Base-by-base conservation (phyloP, 2,797 vertebrate species). In the Coracias cyanogaster region DNA sequence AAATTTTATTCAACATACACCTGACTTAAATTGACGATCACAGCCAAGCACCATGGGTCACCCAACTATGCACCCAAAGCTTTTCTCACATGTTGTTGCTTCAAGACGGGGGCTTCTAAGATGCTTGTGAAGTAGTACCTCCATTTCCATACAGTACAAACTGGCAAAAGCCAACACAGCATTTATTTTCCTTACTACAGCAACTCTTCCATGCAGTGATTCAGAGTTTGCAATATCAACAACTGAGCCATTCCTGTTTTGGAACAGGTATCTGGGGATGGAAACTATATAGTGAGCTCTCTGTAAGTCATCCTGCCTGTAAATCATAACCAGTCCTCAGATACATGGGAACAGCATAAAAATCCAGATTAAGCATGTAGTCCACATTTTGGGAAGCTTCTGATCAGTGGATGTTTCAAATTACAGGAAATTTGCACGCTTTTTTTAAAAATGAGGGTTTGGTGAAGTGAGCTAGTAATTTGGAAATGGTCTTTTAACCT, bases 401-500 rank as follows among this genome's bases (percentile, higher is more conserved):
- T 86, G 61, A 85, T 1, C 5, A 17, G 28, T 3, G 10, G 9
- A 22, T 78, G 41, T 72, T 91, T 76, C 16, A 82, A 92, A 93
- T 82, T 35, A 48, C 3, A 87, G 35, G 60, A 66, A 72, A 79
- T 80, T 26, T 67, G 1, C 10, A 26, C 54, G 5, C 3, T 29
- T 41, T 45, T 77, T 67, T n/a, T 3, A 31, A 21, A 49, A 81
- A 33, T 41, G 18, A 22, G 15, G 17, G 18, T 21, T 81, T 67
- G 9, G 6, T 76, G 33, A 64, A 29, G 16, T 25, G 17, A 87
- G 39, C 17, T 74, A 52, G 25, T 70, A 0, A 61, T 73, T 93
- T 84, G 78, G 16, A 92, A 74, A 61, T 24, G 46, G 17, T 62
- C 37, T 86, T 93, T 91, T 74, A 85, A 58, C 10, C n/a, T 88